Base-by-base conservation (phyloP, 1,140 invertebrate species). In the Neoseiulus cucumeris region DNA sequence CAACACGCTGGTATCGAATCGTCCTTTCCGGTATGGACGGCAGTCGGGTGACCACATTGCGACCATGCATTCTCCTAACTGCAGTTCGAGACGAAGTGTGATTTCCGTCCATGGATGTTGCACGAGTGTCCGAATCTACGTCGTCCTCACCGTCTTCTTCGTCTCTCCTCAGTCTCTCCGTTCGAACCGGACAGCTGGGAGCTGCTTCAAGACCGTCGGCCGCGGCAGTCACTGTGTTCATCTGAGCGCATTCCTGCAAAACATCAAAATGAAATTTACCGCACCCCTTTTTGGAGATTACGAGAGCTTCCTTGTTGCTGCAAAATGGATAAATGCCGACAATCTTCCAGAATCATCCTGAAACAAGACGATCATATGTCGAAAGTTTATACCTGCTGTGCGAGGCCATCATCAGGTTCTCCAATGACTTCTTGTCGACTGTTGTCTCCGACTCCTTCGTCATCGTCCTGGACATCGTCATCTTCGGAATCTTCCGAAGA, bases 21-120 rank as follows among this genome's bases (percentile, higher is more conserved):
- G 80, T 82, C 68, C 84, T 77, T 71, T 85, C 86, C n/a, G 82
- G 85, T 71, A 85, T 87, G n/a, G 84, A 87, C 4, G 87, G 86
- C 71, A 89, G 78, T 69, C 85, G 81, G 42, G 87, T 84, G 41
- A 84, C 85, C 22, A 33, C 33, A 33, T 59, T 59, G 25, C 51
- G 51, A 14, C 51, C 51, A 2, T 33, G 25, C 33, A 14, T 33
- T 39, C 33, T 39, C 33, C 33, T 39, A 39, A 39, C 33, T 25
- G 51, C 22, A 25, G 51, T 59, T 39, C 33, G 33, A 39, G 33
- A 39, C 33, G 33, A 39, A 39, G 33, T 39, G 33, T 39, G 33
- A 39, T 39, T 39, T 39, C 9, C 33, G 22, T 59, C 22, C 51
- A 25, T 1, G 51, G 12, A 18, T 25, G 25, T 25, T 20, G 45